These are phyloP conservation scores for Riptortus pedestris DNA, from an alignment of 1,140 invertebrate species.

Conservation along the genomic window DNA sequence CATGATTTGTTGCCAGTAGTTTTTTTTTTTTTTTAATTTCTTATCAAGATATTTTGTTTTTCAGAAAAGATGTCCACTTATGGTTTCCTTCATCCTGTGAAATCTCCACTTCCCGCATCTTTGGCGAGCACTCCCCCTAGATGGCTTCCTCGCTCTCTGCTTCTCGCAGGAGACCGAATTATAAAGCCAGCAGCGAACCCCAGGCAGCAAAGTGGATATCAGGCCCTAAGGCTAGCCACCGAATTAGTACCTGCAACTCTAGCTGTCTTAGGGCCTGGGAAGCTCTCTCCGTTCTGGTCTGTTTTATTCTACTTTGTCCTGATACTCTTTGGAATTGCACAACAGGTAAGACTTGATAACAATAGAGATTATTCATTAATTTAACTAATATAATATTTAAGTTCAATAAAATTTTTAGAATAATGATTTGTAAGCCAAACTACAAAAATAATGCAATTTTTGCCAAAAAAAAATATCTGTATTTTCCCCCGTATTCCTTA, in stretches of 20 bases:
- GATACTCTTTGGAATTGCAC: constrained; percentile 74
- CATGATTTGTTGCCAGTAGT: no score
- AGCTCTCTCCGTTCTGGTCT: constrained; percentile 71
- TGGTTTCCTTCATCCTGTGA: constrained; percentile 50
- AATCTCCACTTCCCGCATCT: constrained; percentile 40
- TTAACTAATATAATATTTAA: not conserved
- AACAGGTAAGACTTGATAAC: constrained; percentile 46
- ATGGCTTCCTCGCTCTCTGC: constrained; percentile 57
- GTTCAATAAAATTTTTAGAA: not conserved
- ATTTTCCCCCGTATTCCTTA: no score
- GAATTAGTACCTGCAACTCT: constrained; percentile 76
- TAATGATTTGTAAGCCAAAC: not conserved
- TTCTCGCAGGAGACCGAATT: constrained; percentile 57
- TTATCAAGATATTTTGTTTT: no score
- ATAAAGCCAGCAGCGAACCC: constrained; percentile 44
- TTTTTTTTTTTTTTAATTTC: no score
- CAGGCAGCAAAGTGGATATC: constrained; percentile 57
- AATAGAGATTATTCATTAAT: not conserved
- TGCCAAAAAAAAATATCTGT: not conserved
- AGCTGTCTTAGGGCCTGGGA: constrained; percentile 52
- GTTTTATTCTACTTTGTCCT: constrained; percentile 75
- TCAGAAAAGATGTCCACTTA: constrained; percentile 63
- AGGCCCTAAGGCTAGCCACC: constrained; percentile 64
- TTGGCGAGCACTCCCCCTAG: constrained; percentile 46
- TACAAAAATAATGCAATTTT: not conserved